Conservation (phyloP, 2,113 vertebrate genomes). For the Cervus canadensis region DNA sequence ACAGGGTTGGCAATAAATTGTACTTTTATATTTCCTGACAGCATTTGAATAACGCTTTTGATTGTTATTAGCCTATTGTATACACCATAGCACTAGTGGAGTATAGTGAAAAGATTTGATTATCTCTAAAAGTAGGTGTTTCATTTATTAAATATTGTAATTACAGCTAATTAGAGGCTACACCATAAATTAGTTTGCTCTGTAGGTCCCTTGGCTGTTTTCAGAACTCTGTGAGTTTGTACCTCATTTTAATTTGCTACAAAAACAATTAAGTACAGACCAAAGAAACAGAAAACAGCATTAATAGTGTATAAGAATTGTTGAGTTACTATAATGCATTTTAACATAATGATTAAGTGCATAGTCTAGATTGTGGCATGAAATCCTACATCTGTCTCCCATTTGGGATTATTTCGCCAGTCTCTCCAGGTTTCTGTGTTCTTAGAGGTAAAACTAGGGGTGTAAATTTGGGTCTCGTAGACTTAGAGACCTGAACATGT, state of each 20-base stretch:
- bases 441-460: background rate
- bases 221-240: constrained; percentile 26
- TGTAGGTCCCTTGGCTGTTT: constrained; percentile 52
- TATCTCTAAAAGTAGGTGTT: constrained; percentile 69
- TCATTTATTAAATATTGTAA: constrained; percentile 82
- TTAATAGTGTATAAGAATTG: background rate
- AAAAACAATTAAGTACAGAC: constrained; percentile 38
- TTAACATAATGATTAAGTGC: background rate
- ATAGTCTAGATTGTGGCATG: background rate
- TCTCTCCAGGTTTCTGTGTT: background rate
- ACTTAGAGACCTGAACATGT: background rate
- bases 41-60: constrained; percentile 23
- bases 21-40: background rate
- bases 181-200: constrained; percentile 59
- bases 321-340: background rate
- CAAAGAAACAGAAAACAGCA: background rate
- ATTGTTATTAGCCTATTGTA: constrained; percentile 56
- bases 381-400: background rate
- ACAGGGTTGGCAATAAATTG: constrained; percentile 42
- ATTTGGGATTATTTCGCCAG: background rate
- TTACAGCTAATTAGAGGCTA: constrained; percentile 78
- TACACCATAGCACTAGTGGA: constrained; percentile 18
- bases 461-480: background rate
- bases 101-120: constrained; percentile 80
- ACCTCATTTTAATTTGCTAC: constrained; percentile 50